Conservation (phyloP, 2,888 invertebrate species). For the Ypsolopha scabrella region DNA sequence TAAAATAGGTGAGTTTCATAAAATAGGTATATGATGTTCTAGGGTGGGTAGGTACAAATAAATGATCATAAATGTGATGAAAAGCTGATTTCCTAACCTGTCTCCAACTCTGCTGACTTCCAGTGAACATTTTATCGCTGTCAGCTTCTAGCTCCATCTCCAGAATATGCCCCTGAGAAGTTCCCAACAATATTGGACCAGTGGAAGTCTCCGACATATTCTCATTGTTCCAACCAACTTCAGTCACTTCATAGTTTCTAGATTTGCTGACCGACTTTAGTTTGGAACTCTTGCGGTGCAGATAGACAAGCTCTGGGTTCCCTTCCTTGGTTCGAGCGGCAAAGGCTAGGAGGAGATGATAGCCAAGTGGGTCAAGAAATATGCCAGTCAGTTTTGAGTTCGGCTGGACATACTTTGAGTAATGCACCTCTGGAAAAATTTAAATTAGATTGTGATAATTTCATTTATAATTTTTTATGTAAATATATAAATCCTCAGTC, state of each 20-base stretch:
- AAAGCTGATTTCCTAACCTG: constrained; percentile 72
- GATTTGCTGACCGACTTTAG: constrained; percentile 75
- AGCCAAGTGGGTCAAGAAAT: constrained; percentile 88
- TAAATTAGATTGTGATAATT: no score
- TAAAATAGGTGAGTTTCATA: no score
- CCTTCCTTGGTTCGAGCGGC: constrained; percentile 70
- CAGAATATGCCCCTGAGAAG: constrained; percentile 89
- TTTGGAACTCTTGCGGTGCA: constrained; percentile 82
- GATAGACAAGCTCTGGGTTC: constrained; percentile 82
- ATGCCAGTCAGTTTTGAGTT: constrained; percentile 74
- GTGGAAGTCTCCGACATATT: constrained; percentile 78
- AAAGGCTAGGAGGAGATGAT: constrained; percentile 85
- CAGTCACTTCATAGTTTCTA: constrained; percentile 86
- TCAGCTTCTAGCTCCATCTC: constrained; percentile 89
- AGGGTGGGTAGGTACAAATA: no score
- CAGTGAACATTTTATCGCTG: constrained; percentile 86
- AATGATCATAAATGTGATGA: not conserved
- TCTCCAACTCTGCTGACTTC: constrained; percentile 83
- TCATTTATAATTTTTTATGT: not conserved
- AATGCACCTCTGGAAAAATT: constrained; percentile 73
- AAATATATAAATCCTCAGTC: no score
- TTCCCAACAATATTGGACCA: constrained; percentile 89
- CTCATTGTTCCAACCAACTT: constrained; percentile 89
- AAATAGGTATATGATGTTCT: no score
- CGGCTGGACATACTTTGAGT: constrained; percentile 73